Base-by-base conservation (phyloP, 2,113 vertebrate genomes). In the Grammomys surdaster region DNA sequence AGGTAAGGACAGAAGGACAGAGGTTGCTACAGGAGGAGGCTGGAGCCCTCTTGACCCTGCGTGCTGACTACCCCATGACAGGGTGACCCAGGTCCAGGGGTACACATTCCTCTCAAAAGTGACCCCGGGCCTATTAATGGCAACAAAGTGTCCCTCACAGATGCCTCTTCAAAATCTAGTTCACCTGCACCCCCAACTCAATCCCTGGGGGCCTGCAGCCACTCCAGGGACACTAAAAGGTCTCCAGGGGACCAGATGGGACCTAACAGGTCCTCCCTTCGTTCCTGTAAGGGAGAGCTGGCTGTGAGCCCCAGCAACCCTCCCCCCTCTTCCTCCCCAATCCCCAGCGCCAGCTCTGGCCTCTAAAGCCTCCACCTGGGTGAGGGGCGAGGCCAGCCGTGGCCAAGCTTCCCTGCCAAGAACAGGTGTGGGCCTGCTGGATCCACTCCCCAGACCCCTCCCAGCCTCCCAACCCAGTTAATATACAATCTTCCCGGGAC, bases 381-480 rank as follows among this genome's bases (percentile, higher is more conserved):
- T 19, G 3, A 70, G 89, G 56, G 33, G 36, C 0, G 0, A 96
- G 70, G 67, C 92, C 93, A 5, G 78, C 94, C 56, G 43, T 19
- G 58, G 89, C 88, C 95, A 88, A 1, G 2, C 54, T 76, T n/a
- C 89, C 72, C 77, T 86, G 93, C 94, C 93, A 75, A 51, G 88
- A 92, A 76, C 92, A 95, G 91, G 96, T 26, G 13, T 40, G 54
- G 92, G 48, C 95, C 93, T 95, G 97, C 96, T 84, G 33, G 33
- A 92, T 85, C 69, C 58, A 43, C 92, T 87, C 77, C 88, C 77
- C 85, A 76, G 88, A 90, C 67, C 56, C 73, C 90, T 84, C 85
- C 97, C 14, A 0, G 1, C 63, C 81, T 91, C 60, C 77, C 63
- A 4, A 43, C 11, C 87, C 48, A 73, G 58, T 97, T 97, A 96